phyloP scores from a whole-genome alignment of 2,797 vertebrate genomes.

The Acanthopagrus latus region DNA sequence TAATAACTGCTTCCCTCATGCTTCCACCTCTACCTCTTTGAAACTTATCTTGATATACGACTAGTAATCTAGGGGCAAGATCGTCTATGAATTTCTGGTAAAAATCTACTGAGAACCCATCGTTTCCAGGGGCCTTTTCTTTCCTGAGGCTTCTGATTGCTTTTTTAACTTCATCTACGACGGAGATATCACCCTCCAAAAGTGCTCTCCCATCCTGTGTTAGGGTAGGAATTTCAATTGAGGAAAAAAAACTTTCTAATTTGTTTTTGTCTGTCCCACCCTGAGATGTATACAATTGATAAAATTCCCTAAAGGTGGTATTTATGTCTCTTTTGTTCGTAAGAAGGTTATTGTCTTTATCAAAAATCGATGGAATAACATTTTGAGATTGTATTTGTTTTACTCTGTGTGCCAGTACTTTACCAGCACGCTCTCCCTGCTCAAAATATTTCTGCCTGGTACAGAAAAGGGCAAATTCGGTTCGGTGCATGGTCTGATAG shows the following conservation, averaged over 20 bases:
- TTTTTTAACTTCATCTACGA: background rate
- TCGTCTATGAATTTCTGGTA: too few species aligned
- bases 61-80: too few species aligned
- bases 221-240: background rate
- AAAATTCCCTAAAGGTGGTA: background rate
- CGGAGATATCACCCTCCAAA: background rate
- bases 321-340: background rate
- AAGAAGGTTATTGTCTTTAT: background rate
- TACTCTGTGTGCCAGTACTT: too few species aligned
- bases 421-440: too few species aligned
- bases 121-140: background rate
- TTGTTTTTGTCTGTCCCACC: background rate
- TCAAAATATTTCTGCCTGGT: too few species aligned
- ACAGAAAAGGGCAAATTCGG: too few species aligned
- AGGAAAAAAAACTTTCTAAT: background rate
- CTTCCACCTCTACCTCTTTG: background rate
- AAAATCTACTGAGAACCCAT: too few species aligned
- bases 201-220: too few species aligned
- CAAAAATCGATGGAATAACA: too few species aligned
- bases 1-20: background rate
- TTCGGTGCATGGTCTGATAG: conserved; percentile 8
- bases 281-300: background rate
- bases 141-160: background rate
- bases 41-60: background rate
- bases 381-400: too few species aligned